Conservation (phyloP, 2,113 vertebrate species). For the Paramormyrops kingsleyae region DNA sequence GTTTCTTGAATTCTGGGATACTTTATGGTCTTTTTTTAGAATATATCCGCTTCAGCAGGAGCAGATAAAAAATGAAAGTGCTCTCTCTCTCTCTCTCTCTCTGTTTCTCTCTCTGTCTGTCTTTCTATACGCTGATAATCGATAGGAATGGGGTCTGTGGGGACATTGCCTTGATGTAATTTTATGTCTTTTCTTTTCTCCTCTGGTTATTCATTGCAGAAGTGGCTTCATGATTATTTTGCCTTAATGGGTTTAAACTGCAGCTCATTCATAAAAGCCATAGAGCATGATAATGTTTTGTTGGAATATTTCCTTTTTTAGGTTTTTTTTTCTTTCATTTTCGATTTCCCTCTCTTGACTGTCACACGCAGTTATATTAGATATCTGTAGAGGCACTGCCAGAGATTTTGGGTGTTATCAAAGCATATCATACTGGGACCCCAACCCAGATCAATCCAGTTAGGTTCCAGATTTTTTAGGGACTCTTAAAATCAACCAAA, state of each 20-base stretch:
- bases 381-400: not conserved
- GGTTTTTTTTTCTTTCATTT: not conserved
- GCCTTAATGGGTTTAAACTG: not conserved
- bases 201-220: not conserved
- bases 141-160: not conserved
- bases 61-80: not conserved
- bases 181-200: not conserved
- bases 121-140: not conserved
- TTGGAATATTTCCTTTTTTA: not conserved
- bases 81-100: not conserved
- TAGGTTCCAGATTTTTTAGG: not conserved
- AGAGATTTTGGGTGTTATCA: not conserved
- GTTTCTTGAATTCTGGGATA: not conserved
- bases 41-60: not conserved
- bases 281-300: not conserved
- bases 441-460: not conserved
- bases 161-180: not conserved
- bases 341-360: not conserved
- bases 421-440: not conserved
- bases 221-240: not conserved
- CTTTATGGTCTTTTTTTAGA: not conserved
- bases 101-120: not conserved
- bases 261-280: not conserved
- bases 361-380: not conserved
- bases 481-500: not conserved